Conservation (phyloP, 2,888 invertebrate species). For the Hirtodrosophila duncani region DNA sequence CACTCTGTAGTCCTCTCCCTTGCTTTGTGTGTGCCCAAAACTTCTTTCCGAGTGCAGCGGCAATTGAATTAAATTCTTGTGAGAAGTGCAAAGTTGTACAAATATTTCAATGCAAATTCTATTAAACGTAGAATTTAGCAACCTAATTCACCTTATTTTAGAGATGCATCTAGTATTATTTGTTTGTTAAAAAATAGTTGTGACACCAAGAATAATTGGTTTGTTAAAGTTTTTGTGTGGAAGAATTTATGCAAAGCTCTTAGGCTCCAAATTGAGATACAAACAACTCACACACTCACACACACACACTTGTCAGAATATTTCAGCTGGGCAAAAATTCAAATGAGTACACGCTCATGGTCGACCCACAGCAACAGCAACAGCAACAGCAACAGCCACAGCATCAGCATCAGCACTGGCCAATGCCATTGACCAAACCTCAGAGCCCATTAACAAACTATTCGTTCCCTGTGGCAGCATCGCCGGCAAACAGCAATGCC, state of each 20-base stretch:
- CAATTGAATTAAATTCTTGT: constrained; percentile 62
- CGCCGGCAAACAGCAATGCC: constrained; percentile 12
- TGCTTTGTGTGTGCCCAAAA: constrained; percentile 35
- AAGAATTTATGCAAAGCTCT: too few species aligned
- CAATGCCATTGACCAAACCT: background rate
- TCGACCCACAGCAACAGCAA: constrained; percentile 67
- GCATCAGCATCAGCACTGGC: constrained; percentile 10
- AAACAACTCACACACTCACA: constrained; percentile 14
- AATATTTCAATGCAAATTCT: constrained; percentile 58
- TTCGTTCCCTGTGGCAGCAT: constrained; percentile 23
- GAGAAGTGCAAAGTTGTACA: constrained; percentile 53
- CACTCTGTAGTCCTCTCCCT: constrained; percentile 1
- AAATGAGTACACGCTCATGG: constrained; percentile 57
- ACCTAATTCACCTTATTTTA: too few species aligned
- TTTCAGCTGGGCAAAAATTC: constrained; percentile 36
- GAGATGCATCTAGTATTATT: too few species aligned
- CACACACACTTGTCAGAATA: constrained; percentile 46
- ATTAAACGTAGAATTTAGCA: too few species aligned
- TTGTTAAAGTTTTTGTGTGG: too few species aligned
- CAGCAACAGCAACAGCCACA: constrained; percentile 32
- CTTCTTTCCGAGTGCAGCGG: constrained; percentile 59
- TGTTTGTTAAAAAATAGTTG: too few species aligned
- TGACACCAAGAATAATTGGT: too few species aligned
- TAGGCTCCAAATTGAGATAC: constrained; percentile 30
- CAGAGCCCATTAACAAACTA: constrained; percentile 24